Evolutionary conservation across 37 sponge, comb jelly and placozoan species (phyloP).

Genomic region (Hexactinellida sp.): DNA sequence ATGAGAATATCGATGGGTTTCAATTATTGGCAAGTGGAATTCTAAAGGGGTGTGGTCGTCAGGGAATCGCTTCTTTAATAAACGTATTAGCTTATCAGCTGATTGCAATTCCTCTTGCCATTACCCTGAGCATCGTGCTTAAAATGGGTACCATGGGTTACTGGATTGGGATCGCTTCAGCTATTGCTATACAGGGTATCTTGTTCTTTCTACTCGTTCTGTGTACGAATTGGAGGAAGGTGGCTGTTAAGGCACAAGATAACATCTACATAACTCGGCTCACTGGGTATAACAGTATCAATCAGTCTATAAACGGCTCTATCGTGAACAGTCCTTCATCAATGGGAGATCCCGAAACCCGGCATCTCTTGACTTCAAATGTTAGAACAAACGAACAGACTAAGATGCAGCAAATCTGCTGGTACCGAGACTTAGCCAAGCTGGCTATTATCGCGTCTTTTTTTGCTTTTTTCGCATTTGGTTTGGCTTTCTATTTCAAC

Average conservation of each 20-base stretch:
- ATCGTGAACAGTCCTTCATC: background rate
- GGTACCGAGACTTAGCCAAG: background rate
- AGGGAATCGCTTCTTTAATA: background rate
- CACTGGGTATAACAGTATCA: background rate
- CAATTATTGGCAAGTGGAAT: background rate
- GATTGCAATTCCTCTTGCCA: background rate
- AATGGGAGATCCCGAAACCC: background rate
- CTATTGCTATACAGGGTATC: background rate
- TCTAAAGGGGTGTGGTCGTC: constrained; percentile 2
- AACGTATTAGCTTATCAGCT: background rate
- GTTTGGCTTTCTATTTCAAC: constrained; percentile 1
- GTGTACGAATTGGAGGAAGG: background rate
- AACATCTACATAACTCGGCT: background rate
- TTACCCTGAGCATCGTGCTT: background rate
- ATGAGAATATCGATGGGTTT: background rate
- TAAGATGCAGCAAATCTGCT: too few species aligned
- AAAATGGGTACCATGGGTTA: constrained; percentile 2
- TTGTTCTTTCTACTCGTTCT: background rate
- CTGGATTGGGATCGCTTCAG: background rate
- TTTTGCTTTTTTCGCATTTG: background rate
- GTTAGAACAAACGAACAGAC: background rate
- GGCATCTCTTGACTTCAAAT: background rate
- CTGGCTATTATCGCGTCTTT: background rate
- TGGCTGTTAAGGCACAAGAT: background rate
- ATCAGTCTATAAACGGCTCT: background rate